Evolutionary conservation across 2,113 vertebrate species (phyloP), one percentile per base, ranked within the genome.

Genomic region (Limnothrissa miodon): DNA sequence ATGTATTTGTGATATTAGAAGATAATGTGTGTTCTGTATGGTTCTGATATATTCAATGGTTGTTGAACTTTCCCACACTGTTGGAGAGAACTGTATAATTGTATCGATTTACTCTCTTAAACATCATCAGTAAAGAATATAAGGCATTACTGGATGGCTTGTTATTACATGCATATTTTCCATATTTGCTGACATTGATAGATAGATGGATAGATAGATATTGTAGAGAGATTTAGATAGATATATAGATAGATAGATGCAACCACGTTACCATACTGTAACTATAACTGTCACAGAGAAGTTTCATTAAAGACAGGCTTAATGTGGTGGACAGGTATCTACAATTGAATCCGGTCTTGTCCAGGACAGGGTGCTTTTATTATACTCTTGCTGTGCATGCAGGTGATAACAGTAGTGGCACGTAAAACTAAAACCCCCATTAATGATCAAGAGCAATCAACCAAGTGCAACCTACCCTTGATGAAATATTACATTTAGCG

Each of bases 391-490:
- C 29, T 15, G 19, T 74, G 66, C 33, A 74, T 33, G 66, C 66
- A 36, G 66, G 36, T 74, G 66, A 36, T 74, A 62, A 33, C 66
- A 74, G 66, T 74, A 74, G 29, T 74, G 66, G 29, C 66, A 74
- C 66, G 36, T 74, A 36, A 74, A 74, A 74, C 25, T 33, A 5
- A 13, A 33, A 33, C 29, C 66, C 11, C 66, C 25, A 74, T 29
- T 74, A 39, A 74, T 74, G 29, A 13, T 4, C 2, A 29, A 74
- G 13, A 15, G 15, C 10, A 74, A 13, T 36, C 3, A 74, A 36
- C 17, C 25, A 33, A 25, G 1, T 33, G 59, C 59, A 29, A 66
- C 33, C 59, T 25, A 11, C 59, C 10, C 59, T 62, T 62, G 29
- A 29, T 62, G 59, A 11, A 29, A 62, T 62, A 62, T 29, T 62